Evolutionary conservation across 2,888 invertebrate species (phyloP).

Genomic region (Sminthurinus aureus): DNA sequence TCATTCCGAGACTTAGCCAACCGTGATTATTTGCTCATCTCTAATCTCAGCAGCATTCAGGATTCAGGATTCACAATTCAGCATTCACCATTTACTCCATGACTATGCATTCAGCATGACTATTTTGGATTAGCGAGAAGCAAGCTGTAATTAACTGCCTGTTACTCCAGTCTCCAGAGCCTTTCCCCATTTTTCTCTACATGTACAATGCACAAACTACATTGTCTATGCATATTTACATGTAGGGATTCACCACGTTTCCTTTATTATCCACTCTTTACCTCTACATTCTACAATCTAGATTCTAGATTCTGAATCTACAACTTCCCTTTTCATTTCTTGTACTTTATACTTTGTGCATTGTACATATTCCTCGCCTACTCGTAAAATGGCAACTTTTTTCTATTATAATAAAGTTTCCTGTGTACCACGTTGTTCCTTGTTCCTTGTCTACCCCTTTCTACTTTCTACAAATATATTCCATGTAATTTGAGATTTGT

Average conservation of each 20-base stretch:
- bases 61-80: too few species aligned
- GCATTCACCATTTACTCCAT: constrained; percentile 8
- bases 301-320: too few species aligned
- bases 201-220: neutral
- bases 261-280: too few species aligned
- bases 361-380: neutral
- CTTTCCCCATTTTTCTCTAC: neutral
- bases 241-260: too few species aligned
- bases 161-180: neutral
- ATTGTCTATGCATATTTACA: neutral
- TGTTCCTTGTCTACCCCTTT: too few species aligned
- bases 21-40: constrained; percentile 33
- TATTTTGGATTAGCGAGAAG: neutral
- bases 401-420: neutral
- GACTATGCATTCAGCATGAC: constrained; percentile 28
- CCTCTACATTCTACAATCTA: too few species aligned
- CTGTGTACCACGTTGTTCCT: too few species aligned
- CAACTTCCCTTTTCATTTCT: neutral
- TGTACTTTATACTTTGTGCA: neutral
- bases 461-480: too few species aligned
- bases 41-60: constrained; percentile 5
- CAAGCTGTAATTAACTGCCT: constrained; percentile 28
- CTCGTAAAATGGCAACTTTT: neutral
- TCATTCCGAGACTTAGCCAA: constrained; percentile 23
- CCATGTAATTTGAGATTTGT: too few species aligned